These are phyloP conservation scores for Galleria mellonella DNA, from an alignment of 1,140 invertebrate genomes.

Conservation along the genomic window DNA sequence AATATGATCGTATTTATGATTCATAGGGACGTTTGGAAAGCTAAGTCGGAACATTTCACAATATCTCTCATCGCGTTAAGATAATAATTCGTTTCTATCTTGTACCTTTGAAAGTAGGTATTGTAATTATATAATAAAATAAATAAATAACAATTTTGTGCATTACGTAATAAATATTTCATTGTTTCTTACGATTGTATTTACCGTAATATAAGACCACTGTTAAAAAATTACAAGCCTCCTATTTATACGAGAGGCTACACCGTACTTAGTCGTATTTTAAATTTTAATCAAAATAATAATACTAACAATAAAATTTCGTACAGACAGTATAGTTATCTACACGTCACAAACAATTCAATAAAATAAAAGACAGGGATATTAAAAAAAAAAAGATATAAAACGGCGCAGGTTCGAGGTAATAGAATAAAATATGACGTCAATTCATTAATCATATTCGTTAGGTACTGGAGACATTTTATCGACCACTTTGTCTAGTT, in stretches of 20 bases:
- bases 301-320: conserved; percentile 50
- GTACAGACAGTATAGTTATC: conserved; percentile 45
- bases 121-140: conserved; percentile 58
- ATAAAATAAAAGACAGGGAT: conserved; percentile 68
- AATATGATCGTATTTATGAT: conserved; percentile 68
- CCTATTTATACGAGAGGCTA: conserved; percentile 45
- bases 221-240: conserved; percentile 57
- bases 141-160: conserved; percentile 69
- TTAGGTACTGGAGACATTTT: conserved; percentile 58
- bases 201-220: conserved; percentile 69
- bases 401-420: conserved; percentile 67
- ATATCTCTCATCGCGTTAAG: conserved; percentile 72
- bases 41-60: conserved; percentile 67
- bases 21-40: conserved; percentile 60
- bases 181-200: conserved; percentile 72
- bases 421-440: conserved; percentile 72
- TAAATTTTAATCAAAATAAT: conserved; percentile 66
- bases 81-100: conserved; percentile 72
- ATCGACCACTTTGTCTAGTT: conserved; percentile 55
- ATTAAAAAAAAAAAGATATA: conserved; percentile 60
- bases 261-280: conserved; percentile 68
- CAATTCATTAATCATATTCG: conserved; percentile 73
- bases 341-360: conserved; percentile 55
- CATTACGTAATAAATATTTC: conserved; percentile 72
- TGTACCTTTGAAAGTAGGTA: conserved; percentile 71